Evolutionary conservation across 2,113 vertebrate species (phyloP).

Genomic region (Callaeas wilsoni): DNA sequence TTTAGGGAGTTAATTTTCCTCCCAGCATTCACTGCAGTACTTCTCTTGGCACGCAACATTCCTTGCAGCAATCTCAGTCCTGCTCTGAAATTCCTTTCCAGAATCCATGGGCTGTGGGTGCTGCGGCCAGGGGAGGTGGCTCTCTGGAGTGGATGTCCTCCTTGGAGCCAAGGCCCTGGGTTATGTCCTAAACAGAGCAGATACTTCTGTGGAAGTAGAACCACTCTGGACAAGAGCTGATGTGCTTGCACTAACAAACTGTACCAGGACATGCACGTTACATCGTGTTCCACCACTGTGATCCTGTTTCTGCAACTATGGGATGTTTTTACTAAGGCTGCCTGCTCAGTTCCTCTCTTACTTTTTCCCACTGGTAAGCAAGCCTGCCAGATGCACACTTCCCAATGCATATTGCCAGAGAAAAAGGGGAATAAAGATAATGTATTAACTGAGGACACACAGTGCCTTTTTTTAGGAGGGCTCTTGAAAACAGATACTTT

Average conservation of each 20-base stretch:
- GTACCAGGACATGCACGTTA: fast-evolving
- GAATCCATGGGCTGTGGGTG: not conserved
- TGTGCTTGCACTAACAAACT: not conserved
- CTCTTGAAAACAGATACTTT: not conserved
- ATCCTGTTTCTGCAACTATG: not conserved
- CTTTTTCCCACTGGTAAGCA: not conserved
- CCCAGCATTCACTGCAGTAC: not conserved
- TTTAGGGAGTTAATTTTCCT: not conserved
- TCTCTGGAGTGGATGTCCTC: not conserved
- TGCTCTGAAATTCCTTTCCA: not conserved
- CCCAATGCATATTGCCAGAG: fast-evolving
- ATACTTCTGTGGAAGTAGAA: not conserved
- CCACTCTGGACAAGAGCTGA: not conserved
- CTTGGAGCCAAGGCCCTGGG: not conserved
- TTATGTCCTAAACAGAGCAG: not conserved
- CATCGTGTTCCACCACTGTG: not conserved
- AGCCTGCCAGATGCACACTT: not conserved
- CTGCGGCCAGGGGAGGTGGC: not conserved
- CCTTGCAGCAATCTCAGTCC: not conserved
- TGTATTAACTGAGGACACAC: not conserved
- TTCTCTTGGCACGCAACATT: not conserved
- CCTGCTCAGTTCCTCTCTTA: not conserved
- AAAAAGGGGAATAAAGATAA: not conserved
- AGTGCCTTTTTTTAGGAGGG: not conserved
- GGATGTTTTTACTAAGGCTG: not conserved